A percentile compares a stretch with the other conserved stretches of the same genome.
phyloP scores from a whole-genome alignment of 1,140 invertebrate genomes.

The Diachasmimorpha longicaudata region DNA sequence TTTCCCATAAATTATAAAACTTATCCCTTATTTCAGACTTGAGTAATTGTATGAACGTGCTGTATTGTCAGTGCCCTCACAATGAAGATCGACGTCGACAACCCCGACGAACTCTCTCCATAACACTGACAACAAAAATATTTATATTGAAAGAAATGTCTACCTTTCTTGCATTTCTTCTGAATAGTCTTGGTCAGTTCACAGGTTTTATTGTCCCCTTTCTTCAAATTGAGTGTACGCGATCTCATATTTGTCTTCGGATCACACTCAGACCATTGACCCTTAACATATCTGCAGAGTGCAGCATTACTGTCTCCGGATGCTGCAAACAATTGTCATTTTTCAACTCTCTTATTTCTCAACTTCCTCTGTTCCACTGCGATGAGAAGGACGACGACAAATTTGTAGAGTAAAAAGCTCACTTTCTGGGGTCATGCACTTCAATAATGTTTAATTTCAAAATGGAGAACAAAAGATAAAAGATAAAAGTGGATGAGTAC shows the following conservation, averaged over 20 bases:
- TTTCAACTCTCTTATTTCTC: not conserved
- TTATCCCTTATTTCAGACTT: too few species aligned
- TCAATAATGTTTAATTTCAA: conserved; percentile 9
- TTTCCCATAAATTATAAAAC: too few species aligned
- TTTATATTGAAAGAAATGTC: not conserved
- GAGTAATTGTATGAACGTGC: too few species aligned
- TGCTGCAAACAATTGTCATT: conserved; percentile 38
- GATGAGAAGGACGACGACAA: conserved; percentile 28
- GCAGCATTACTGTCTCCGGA: conserved; percentile 44
- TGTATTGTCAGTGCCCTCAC: too few species aligned
- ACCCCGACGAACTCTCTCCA: not conserved
- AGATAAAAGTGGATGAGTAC: not conserved
- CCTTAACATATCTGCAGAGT: conserved; percentile 80
- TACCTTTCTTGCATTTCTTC: conserved; percentile 91
- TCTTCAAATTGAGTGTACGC: conserved; percentile 81
- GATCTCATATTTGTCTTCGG: conserved; percentile 79
- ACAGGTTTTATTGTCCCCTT: conserved; percentile 77
- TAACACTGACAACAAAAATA: too few species aligned
- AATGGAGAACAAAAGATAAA: not conserved
- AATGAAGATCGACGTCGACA: not conserved
- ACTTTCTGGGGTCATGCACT: not conserved
- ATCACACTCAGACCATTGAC: conserved; percentile 86
- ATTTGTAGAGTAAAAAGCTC: conserved; percentile 31
- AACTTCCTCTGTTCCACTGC: not conserved
- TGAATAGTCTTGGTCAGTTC: conserved; percentile 84